These are phyloP conservation scores for Andricus curvator DNA, from an alignment of 2,888 invertebrate species.

Conservation along the genomic window DNA sequence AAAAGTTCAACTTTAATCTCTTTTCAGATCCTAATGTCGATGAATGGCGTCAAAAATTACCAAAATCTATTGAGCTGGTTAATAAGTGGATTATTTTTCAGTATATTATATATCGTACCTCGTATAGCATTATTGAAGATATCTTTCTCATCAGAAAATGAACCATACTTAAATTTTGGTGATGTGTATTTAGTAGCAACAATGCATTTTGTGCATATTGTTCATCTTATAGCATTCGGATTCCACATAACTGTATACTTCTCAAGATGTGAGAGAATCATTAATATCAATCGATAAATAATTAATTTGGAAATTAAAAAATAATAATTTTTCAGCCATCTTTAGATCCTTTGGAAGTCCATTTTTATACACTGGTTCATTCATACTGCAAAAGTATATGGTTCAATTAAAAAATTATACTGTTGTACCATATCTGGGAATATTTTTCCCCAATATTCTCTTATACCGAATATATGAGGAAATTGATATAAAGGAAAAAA, in stretches of 20 bases:
- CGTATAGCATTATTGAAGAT: slow-evolving; percentile 67
- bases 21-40: slow-evolving; percentile 71
- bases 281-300: not conserved
- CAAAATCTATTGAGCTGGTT: slow-evolving; percentile 74
- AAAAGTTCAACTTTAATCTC: not conserved
- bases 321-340: slow-evolving; percentile 52
- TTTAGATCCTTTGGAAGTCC: slow-evolving; percentile 54
- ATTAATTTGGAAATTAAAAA: not conserved
- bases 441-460: slow-evolving; percentile 71
- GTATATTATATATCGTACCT: slow-evolving; percentile 66
- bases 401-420: slow-evolving; percentile 52
- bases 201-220: slow-evolving; percentile 65
- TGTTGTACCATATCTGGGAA: slow-evolving; percentile 66
- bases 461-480: slow-evolving; percentile 68
- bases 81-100: slow-evolving; percentile 67
- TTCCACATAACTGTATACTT: slow-evolving; percentile 74
- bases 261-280: slow-evolving; percentile 68
- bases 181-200: slow-evolving; percentile 74
- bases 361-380: slow-evolving; percentile 55
- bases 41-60: slow-evolving; percentile 71
- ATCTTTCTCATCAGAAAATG: slow-evolving; percentile 65
- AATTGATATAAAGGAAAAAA: slow-evolving; percentile 69
- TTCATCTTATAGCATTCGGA: slow-evolving; percentile 72
- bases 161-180: slow-evolving; percentile 70
- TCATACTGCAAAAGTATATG: slow-evolving; percentile 58